A percentile compares a stretch with the other conserved stretches of the same genome.
Conservation (phyloP, 2,797 vertebrate genomes). For the Phataginus tetradactyla region DNA sequence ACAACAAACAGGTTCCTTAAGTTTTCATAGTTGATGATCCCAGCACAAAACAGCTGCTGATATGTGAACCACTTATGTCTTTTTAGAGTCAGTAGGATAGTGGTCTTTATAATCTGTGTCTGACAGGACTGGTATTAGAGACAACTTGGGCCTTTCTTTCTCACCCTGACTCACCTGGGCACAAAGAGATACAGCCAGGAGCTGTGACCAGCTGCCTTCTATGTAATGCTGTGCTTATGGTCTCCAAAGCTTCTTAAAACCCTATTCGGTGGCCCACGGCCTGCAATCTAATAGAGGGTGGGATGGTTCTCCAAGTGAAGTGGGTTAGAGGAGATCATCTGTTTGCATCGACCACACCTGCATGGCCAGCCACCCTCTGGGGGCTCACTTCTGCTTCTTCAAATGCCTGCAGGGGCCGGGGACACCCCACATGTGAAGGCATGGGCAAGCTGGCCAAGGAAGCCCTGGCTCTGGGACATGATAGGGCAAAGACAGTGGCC, state of each 20-base stretch:
- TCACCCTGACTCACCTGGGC: background rate
- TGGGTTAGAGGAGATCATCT: background rate
- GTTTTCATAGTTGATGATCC: background rate
- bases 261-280: background rate
- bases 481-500: background rate
- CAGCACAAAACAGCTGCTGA: background rate
- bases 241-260: background rate
- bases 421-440: background rate
- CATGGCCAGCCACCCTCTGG: background rate
- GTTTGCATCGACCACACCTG: background rate
- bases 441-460: background rate
- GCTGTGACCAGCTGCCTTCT: background rate
- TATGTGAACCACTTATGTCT: background rate
- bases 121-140: background rate
- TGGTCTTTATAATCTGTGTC: background rate
- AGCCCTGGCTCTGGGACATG: background rate
- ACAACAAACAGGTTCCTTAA: background rate
- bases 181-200: background rate
- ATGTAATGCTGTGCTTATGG: background rate
- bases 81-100: background rate
- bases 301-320: background rate
- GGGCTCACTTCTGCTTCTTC: constrained; percentile 57
- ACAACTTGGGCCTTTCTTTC: background rate
- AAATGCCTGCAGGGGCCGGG: background rate
- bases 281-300: background rate